Evolutionary conservation across 2,113 vertebrate species (phyloP), one percentile per base, ranked within the genome.

Genomic region (Oryzias woworae): DNA sequence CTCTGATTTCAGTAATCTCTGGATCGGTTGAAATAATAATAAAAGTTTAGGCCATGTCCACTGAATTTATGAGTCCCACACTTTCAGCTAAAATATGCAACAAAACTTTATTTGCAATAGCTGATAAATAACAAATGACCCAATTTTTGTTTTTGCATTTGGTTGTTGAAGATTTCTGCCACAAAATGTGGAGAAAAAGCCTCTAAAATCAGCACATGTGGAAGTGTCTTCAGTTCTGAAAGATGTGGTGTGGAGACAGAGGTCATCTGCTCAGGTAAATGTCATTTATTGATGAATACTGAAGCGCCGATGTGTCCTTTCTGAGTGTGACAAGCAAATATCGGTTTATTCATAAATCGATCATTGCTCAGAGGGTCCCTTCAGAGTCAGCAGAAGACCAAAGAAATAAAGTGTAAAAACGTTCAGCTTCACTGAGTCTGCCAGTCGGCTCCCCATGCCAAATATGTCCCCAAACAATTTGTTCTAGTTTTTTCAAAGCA

Each of bases 181-280:
- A 36, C 10, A 36, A 36, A 36, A 36, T 12, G 1, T 36, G 36
- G 12, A 28, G 26, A 6, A 28, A 28, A 26, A 26, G 26, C 26
- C 26, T 26, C 26, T 26, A 26, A 26, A 28, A 28, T 28, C 3
- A 28, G 3, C 26, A 4, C 4, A 36, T 36, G 1, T 36, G 36
- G 10, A 36, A 36, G 36, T 2, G 17, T 47, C n/a, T 47, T 8
- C 4, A 46, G 17, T 16, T 14, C n/a, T 48, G 47, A 17, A n/a
- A 17, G 45, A 45, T 51, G 23, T 28, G 50, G 1, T 17, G 26
- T 36, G 45, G 66, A 57, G 43, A 62, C 60, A 14, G n/a, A 36
- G 76, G 66, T 75, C 80, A 68, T 53, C 14, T 15, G 53, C 77
- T 69, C 58, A 59, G 55, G 75, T 80, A 89, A 87, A 90, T 91